Base-by-base conservation (phyloP, 2,888 invertebrate genomes). In the Lingula anatina region DNA sequence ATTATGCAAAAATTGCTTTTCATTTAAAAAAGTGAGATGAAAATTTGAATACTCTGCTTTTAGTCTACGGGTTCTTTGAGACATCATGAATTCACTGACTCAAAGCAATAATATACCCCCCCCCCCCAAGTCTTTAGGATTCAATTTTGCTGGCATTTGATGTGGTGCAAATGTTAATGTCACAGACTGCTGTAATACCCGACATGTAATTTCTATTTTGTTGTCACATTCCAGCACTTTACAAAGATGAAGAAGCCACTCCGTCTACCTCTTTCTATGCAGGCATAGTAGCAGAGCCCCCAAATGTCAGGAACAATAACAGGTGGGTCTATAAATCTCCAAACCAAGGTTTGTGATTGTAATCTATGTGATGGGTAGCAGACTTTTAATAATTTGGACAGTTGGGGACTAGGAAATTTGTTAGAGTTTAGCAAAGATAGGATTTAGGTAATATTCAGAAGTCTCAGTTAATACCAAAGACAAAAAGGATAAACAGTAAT, bases 231-330 rank as follows among this genome's bases (percentile, higher is more conserved):
- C 12, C 59, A 76, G 91, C 93, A 0, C 79, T 87, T 44, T 92
- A 90, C 73, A 83, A 83, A 54, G 87, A 88, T 60, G 80, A 81
- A 62, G 57, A 65, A 56, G 31, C 64, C 61, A 21, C 71, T 66
- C 79, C 87, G 44, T 92, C 89, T 73, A 56, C 80, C 79, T 9
- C 61, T 27, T 74, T 63, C 62, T 90, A 87, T 70, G 86, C 89
- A 0, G 92, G 91, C 0, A 83, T 90, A 1, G 82, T 90, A 0
- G 90, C 89, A 0, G 91, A 92, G 68, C 83, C 86, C 46, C 88
- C 90, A 0, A 87, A 86, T 64, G 81, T 83, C 0, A 83, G 85
- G 26, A 92, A 91, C 71, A 83, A 80, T 46, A 87, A 83, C 67
- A 82, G 89, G 88, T 88, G 68, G 65, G 66, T 24, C 27, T 31